Conservation (phyloP, 2,888 invertebrate genomes). For the Anoncus sp. region DNA sequence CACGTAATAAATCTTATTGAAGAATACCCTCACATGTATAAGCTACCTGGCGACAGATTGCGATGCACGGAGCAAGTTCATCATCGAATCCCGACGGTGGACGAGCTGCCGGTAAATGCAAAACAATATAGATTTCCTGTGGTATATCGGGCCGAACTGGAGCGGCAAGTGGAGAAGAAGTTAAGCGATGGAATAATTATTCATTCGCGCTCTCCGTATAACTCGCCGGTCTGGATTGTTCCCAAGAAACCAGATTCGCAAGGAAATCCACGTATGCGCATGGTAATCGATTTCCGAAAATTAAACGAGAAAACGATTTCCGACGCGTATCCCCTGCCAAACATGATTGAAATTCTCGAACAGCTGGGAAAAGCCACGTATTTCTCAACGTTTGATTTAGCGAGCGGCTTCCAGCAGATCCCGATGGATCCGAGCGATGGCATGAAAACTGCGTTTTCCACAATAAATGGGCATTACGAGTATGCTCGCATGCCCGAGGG, state of each 20-base stretch:
- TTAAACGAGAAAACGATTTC: neutral
- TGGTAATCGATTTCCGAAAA: conserved; percentile 1
- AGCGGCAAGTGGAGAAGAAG: neutral
- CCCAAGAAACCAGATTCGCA: conserved; percentile 17
- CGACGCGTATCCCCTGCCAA: conserved; percentile 14
- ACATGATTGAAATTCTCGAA: conserved; percentile 6
- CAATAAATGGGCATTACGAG: conserved; percentile 2
- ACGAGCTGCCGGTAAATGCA: neutral
- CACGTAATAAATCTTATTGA: too few relatives aligned
- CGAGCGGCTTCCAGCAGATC: neutral
- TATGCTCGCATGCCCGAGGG: conserved; percentile 25
- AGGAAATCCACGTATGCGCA: neutral
- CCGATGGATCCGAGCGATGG: neutral
- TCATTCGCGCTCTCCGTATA: neutral
- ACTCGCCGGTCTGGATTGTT: conserved; percentile 46
- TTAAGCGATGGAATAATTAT: neutral
- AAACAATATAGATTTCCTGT: conserved; percentile 2
- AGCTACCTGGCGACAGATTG: neutral
- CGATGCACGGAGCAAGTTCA: neutral
- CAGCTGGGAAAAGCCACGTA: neutral
- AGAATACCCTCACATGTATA: too few relatives aligned
- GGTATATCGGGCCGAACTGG: neutral
- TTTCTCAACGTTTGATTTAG: neutral
- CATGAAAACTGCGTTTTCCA: conserved; percentile 2
- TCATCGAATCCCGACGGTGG: neutral